Evolutionary conservation across 2,888 invertebrate species (phyloP), one percentile per base, ranked within the genome.

Genomic region (Euphydryas editha): DNA sequence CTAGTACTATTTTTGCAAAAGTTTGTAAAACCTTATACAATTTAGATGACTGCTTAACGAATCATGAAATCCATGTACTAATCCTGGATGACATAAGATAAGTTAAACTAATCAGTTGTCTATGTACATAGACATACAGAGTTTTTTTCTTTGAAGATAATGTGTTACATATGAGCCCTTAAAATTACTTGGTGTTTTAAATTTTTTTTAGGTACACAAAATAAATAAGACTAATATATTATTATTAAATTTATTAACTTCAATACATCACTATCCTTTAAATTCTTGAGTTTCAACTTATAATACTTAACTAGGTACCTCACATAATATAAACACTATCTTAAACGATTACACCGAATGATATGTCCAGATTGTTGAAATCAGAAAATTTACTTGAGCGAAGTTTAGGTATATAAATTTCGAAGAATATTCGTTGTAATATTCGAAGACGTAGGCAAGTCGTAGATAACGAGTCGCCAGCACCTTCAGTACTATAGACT

Each of bases 401-500:
- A 87, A 84, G 82, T 84, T 78, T 84, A 86, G 82, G 81, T 85
- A 87, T 81, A 78, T 83, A 68, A 77, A 81, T 82, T 77, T 83
- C 80, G 78, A 87, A 84, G 84, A 88, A 86, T 85, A 84, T 76
- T 85, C 78, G 82, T 85, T 87, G 86, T 85, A 84, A 87, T 86
- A 85, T 87, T 85, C 81, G 78, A 92, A 92, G 91, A 87, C 88
- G 92, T 86, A 86, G 92, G 91, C 91, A 87, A 92, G 92, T 92
- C 91, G 83, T 80, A 47, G 67, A 59, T 46, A 62, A 78, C 88
- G 85, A 92, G 92, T 92, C 92, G 86, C 92, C 92, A 92, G 90
- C 92, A 87, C 85, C 92, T 92, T 92, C 91, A 81, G 81, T 72
- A 77, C 77, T 80, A 76, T 79, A 77, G 75, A 78, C 81, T 84